Evolutionary conservation across 2,797 vertebrate genomes (phyloP).

Genomic region (Parauchenoglanis ngamensis): DNA sequence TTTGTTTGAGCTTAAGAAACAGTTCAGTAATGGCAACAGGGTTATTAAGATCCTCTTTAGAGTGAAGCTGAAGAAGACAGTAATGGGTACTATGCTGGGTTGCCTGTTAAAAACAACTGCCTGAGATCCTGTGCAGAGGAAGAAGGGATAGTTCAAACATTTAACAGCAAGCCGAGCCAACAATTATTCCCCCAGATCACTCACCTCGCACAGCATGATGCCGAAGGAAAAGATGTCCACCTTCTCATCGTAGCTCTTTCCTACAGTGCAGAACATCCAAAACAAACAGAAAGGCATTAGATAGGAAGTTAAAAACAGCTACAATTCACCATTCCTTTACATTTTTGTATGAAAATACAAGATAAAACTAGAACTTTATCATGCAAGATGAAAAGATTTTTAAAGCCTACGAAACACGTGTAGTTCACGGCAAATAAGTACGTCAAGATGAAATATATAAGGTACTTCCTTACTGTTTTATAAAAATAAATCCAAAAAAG

Average conservation of each 20-base stretch:
- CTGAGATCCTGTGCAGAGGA: slow-evolving; percentile 40
- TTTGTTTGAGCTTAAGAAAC: neutral
- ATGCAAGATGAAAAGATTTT: neutral
- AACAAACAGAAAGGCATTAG: neutral
- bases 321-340: neutral
- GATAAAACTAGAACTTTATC: neutral
- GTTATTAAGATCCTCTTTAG: slow-evolving; percentile 48
- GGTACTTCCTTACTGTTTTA: neutral
- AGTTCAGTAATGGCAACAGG: slow-evolving; percentile 22
- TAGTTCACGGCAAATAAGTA: neutral
- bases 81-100: slow-evolving; percentile 51
- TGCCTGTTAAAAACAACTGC: slow-evolving; percentile 36
- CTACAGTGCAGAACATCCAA: slow-evolving; percentile 66
- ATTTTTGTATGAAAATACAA: neutral
- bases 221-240: slow-evolving; percentile 98
- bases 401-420: neutral
- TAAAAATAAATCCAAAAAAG: neutral
- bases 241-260: slow-evolving; percentile 94
- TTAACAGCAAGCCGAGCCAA: slow-evolving; percentile 22
- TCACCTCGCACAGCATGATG: slow-evolving; percentile 96
- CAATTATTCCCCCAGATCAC: slow-evolving; percentile 57
- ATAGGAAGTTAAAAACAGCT: neutral
- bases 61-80: slow-evolving; percentile 41
- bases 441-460: no score
- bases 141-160: slow-evolving; percentile 36